phyloP scores from a whole-genome alignment of 2,113 vertebrate species.

The Oxyura jamaicensis region DNA sequence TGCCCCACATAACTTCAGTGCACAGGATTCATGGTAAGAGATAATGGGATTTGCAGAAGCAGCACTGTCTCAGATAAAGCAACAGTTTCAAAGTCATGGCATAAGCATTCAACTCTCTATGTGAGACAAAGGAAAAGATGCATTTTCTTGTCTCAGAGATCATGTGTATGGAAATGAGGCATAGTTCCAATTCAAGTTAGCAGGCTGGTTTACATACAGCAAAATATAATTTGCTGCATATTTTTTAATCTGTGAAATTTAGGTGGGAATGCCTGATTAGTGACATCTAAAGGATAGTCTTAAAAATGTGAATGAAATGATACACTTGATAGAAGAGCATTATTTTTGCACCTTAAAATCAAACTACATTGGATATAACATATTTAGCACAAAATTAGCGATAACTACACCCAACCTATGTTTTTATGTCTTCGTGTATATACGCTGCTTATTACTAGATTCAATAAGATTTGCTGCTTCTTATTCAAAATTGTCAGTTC shows the following conservation, averaged over 20 bases:
- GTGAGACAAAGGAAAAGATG: neutral
- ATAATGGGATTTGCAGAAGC: neutral
- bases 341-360: neutral
- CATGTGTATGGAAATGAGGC: neutral
- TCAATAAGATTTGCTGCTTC: neutral
- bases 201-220: neutral
- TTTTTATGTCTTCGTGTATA: too few species aligned
- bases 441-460: neutral
- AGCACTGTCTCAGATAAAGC: neutral
- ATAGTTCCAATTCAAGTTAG: neutral
- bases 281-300: neutral
- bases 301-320: neutral
- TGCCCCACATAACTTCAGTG: constrained; percentile 87
- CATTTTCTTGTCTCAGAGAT: neutral
- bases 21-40: constrained; percentile 90
- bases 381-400: neutral
- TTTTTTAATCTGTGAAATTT: neutral
- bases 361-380: neutral
- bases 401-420: neutral
- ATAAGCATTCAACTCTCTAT: neutral
- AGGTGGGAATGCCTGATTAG: neutral
- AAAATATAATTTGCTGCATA: neutral
- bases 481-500: neutral
- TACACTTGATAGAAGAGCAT: neutral
- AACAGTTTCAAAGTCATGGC: neutral